Conservation (phyloP, 2,888 invertebrate species). For the Micoletzkya japonica region DNA sequence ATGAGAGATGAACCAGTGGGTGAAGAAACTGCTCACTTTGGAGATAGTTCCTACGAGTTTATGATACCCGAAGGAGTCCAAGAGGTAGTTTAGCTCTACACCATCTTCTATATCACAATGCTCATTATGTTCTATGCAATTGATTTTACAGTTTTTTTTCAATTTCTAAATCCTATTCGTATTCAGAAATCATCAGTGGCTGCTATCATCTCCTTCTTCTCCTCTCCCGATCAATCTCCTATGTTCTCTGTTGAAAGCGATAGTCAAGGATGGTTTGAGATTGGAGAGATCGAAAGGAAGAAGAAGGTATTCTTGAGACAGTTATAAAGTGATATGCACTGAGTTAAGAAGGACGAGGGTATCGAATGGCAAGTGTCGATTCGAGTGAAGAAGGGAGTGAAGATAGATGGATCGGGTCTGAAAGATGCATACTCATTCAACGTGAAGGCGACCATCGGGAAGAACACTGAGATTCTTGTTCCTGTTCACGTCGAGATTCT, state of each 20-base stretch:
- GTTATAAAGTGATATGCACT: background rate
- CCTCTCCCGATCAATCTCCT: background rate
- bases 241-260: background rate
- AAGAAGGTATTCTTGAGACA: background rate
- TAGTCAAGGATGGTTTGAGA: constrained; percentile 5
- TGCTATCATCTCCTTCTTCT: constrained; percentile 10
- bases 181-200: constrained; percentile 4
- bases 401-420: background rate
- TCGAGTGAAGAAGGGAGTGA: background rate
- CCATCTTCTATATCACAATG: background rate
- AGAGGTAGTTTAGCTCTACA: background rate
- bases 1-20: background rate
- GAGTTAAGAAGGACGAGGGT: constrained; percentile 2
- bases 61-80: constrained; percentile 18
- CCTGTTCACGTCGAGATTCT: constrained; percentile 19
- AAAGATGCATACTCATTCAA: background rate
- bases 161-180: background rate
- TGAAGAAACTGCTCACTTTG: constrained; percentile 8
- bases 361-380: constrained; percentile 17
- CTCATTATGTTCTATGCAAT: too few relatives aligned
- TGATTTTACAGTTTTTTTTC: too few relatives aligned
- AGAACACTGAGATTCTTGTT: background rate
- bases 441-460: constrained; percentile 2
- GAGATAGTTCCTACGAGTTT: constrained; percentile 2
- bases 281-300: background rate